Evolutionary conservation across 2,797 vertebrate genomes (phyloP), one percentile per base, ranked within the genome.

Genomic region (Cryptoprocta ferox): DNA sequence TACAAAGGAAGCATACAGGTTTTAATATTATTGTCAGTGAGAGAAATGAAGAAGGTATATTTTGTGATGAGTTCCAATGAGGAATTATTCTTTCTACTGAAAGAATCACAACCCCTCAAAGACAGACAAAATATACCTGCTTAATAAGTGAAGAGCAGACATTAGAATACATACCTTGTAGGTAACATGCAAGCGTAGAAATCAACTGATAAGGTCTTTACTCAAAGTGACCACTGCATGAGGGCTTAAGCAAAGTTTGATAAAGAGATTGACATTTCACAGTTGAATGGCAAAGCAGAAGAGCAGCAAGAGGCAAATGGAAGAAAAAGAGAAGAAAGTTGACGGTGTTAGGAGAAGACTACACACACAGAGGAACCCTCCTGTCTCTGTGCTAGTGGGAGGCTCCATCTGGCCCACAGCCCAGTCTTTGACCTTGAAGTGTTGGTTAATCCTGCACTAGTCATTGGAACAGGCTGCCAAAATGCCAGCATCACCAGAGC

Each of bases 241-340:
- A 76, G 42, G 28, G 19, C 15, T 83, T 86, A 94, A 88, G 86
- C 24, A 61, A 48, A 53, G 30, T 79, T 13, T 28, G 11, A 65
- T 3, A 39, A 61, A 37, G 61, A 91, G 68, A 82, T 37, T n/a
- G 53, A 83, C 30, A 78, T 61, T 61, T 18, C 42, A 61, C 50
- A 42, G 16, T 8, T 82, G 91, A 82, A 90, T n/a, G 61, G 8
- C 19, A 82, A 94, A 5, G 39, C n/a, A 90, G 56, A 85, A 85
- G 30, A 75, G 48, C 14, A 59, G 14, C 37, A 73, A 39, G 26
- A 16, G 26, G 19, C 2, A 80, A 68, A 37, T 30, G 7, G 26
- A 91, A 91, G 48, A 39, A 82, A 95, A 70, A 70, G 61, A 71
- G 73, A 73, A 76, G 75, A 89, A 89, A 39, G 9, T 12, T 92